Percentiles rank a stretch among this genome's conserved stretches.
Evolutionary conservation across 2,888 invertebrate species (phyloP).

Genomic region (Clanis bilineata): DNA sequence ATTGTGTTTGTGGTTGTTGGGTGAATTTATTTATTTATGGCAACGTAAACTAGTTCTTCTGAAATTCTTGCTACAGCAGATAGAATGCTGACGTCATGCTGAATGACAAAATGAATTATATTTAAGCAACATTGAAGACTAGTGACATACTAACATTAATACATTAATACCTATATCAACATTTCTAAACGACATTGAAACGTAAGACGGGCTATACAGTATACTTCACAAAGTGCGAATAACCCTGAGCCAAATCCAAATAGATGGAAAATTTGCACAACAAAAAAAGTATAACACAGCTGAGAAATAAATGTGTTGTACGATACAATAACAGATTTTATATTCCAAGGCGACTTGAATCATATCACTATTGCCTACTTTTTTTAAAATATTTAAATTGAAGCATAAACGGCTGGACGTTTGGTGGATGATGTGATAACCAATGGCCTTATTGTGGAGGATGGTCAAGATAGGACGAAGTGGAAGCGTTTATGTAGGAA

Average conservation of each 20-base stretch:
- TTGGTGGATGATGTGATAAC: too few relatives aligned
- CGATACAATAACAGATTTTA: not conserved
- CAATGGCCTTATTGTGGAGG: too few relatives aligned
- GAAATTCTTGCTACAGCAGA: not conserved
- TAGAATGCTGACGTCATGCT: not conserved
- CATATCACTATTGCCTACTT: too few relatives aligned
- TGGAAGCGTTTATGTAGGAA: too few relatives aligned
- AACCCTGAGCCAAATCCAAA: constrained; percentile 54
- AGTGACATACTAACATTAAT: constrained; percentile 45
- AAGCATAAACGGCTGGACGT: too few relatives aligned
- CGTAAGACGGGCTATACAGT: constrained; percentile 23
- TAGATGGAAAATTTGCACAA: constrained; percentile 36
- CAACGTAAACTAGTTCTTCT: too few relatives aligned
- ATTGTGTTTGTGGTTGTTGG: too few relatives aligned
- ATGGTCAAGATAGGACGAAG: too few relatives aligned
- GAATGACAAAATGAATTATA: not conserved
- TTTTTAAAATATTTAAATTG: too few relatives aligned
- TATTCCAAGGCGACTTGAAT: not conserved
- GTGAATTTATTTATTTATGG: too few relatives aligned
- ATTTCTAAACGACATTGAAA: constrained; percentile 50
- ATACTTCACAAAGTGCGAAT: constrained; percentile 40
- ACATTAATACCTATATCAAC: constrained; percentile 54
- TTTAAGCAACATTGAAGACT: not conserved
- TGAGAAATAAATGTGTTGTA: not conserved
- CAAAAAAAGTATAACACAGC: constrained; percentile 1